These are phyloP conservation scores for Keiferia lycopersicella DNA, from an alignment of 2,888 invertebrate genomes.

Conservation along the genomic window DNA sequence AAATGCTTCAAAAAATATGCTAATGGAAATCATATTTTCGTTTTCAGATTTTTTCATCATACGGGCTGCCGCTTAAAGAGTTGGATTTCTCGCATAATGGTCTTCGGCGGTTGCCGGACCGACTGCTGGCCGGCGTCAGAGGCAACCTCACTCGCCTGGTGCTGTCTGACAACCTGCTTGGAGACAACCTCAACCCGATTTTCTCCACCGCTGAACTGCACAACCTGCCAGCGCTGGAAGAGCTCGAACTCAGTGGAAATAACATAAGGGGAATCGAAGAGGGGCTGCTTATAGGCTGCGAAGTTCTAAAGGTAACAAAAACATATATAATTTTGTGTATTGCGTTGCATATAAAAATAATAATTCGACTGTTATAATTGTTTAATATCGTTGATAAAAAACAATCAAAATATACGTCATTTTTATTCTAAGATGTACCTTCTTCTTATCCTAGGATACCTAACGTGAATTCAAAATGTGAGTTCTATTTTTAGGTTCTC, in stretches of 20 bases:
- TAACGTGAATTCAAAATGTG: conserved; percentile 17
- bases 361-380: no score
- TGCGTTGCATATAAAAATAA: no score
- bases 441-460: no score
- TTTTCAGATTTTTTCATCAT: conserved; percentile 84
- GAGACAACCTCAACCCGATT: conserved; percentile 94
- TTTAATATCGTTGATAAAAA: no score
- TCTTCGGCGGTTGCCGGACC: conserved; percentile 88
- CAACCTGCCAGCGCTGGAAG: conserved; percentile 85
- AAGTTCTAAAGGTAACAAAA: conserved; percentile 83
- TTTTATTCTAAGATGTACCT: no score
- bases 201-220: conserved; percentile 93
- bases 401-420: no score
- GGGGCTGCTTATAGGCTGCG: conserved; percentile 91
- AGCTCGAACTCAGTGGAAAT: conserved; percentile 91
- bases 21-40: conserved; percentile 22
- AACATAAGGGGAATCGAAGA: conserved; percentile 91
- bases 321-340: no score
- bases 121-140: conserved; percentile 84
- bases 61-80: conserved; percentile 86
- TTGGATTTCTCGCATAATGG: conserved; percentile 92
- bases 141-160: conserved; percentile 86
- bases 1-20: no score
- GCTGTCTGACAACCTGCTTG: conserved; percentile 90
- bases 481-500: conserved; percentile 83